Conservation (phyloP, 2,888 invertebrate genomes). For the Drosophila meridiana region DNA sequence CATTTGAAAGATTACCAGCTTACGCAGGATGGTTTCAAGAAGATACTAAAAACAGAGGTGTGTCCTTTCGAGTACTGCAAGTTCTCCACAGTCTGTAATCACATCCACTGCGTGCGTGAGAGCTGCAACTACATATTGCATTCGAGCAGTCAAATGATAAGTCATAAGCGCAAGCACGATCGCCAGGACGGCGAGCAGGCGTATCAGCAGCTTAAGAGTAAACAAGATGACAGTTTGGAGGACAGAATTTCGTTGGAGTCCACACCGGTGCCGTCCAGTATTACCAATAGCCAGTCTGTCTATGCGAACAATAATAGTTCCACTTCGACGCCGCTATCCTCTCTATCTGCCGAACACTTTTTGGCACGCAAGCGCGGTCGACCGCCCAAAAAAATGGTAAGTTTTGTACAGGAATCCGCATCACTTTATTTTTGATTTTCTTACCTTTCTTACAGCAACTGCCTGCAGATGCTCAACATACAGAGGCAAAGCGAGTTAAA, state of each 20-base stretch:
- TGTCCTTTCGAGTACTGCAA: slow-evolving; percentile 96
- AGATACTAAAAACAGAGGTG: slow-evolving; percentile 98
- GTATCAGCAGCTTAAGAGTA: slow-evolving; percentile 82
- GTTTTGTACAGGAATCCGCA: slow-evolving; percentile 17
- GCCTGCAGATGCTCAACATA: slow-evolving; percentile 64
- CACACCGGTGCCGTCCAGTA: slow-evolving; percentile 53
- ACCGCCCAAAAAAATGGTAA: slow-evolving; percentile 84
- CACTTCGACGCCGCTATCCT: slow-evolving; percentile 82
- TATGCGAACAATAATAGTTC: slow-evolving; percentile 38
- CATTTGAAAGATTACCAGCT: slow-evolving; percentile 99
- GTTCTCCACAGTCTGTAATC: slow-evolving; percentile 97
- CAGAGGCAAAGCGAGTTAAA: slow-evolving; percentile 79
- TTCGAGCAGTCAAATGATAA: slow-evolving; percentile 97
- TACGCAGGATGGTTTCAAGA: slow-evolving; percentile 98
- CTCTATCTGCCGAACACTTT: slow-evolving; percentile 83
- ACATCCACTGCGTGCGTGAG: slow-evolving; percentile 98
- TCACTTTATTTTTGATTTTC: background rate
- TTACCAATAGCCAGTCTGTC: slow-evolving; percentile 12
- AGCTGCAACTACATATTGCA: slow-evolving; percentile 98
- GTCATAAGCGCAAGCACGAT: slow-evolving; percentile 99
- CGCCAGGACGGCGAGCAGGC: slow-evolving; percentile 93
- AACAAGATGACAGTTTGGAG: slow-evolving; percentile 70
- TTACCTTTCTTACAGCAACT: slow-evolving; percentile 64
- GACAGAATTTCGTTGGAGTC: slow-evolving; percentile 41
- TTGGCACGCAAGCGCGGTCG: slow-evolving; percentile 83